These are phyloP conservation scores for Chrosomus eos DNA, from an alignment of 2,797 vertebrate species.

Conservation along the genomic window DNA sequence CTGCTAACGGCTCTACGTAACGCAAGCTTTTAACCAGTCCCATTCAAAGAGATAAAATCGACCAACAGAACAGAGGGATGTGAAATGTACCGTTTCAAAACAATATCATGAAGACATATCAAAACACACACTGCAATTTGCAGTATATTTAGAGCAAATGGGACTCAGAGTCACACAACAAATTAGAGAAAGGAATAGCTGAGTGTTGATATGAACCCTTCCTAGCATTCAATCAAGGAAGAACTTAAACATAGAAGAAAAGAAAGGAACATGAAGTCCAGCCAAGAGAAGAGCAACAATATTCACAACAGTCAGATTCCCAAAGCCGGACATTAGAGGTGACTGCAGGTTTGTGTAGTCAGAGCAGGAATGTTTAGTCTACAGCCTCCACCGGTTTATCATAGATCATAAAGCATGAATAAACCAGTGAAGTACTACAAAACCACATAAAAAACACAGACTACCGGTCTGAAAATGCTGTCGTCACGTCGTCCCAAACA, in stretches of 20 bases:
- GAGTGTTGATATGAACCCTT: not conserved
- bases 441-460: slow-evolving; percentile 1
- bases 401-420: slow-evolving; percentile 34
- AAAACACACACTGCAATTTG: not conserved
- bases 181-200: not conserved
- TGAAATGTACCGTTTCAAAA: not conserved
- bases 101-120: not conserved
- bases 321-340: not conserved
- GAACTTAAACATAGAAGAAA: not conserved
- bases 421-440: slow-evolving; percentile 23
- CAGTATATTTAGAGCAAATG: not conserved
- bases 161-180: not conserved
- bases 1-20: not conserved
- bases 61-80: not conserved
- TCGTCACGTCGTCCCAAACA: not conserved
- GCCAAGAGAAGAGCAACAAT: not conserved
- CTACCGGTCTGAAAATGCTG: not conserved
- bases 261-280: not conserved
- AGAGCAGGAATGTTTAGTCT: slow-evolving; percentile 37
- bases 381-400: not conserved
- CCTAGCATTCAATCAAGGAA: not conserved
- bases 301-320: not conserved
- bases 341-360: not conserved
- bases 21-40: not conserved
- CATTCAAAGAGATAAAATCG: not conserved